Evolutionary conservation across 2,113 vertebrate species (phyloP).

Genomic region (Isichthys henryi): DNA sequence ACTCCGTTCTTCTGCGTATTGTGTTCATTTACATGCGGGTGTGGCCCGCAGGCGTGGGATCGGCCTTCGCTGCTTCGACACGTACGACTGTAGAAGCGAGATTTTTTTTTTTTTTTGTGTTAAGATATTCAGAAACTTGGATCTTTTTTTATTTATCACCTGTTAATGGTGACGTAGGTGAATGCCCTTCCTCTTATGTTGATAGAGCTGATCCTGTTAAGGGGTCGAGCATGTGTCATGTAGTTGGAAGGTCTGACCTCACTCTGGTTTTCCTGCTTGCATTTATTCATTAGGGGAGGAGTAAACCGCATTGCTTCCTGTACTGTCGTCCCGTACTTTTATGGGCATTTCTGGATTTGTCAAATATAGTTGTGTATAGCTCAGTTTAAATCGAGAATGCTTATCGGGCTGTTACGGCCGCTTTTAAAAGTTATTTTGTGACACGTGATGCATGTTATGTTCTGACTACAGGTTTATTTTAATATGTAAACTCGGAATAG

Average conservation of each 20-base stretch:
- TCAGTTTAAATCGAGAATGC: not conserved
- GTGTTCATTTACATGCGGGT: not conserved
- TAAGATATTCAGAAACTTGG: not conserved
- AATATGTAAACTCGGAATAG: not conserved
- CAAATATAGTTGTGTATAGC: not conserved
- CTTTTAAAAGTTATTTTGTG: not conserved
- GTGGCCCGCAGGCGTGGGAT: not conserved
- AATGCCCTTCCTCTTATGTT: not conserved
- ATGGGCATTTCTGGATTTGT: not conserved
- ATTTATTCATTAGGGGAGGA: not conserved
- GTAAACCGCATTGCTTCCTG: not conserved
- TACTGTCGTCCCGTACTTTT: not conserved
- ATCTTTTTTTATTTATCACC: not conserved
- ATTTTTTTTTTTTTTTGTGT: not conserved
- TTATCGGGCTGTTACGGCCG: not conserved
- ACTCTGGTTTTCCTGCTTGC: not conserved
- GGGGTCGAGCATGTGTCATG: not conserved
- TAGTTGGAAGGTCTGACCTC: not conserved
- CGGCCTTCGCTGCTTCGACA: not conserved
- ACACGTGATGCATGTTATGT: not conserved
- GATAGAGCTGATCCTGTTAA: not conserved
- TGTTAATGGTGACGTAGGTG: not conserved
- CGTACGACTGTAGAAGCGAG: not conserved
- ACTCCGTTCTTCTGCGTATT: not conserved
- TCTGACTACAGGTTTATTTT: not conserved